Base-by-base conservation (phyloP, 2,113 vertebrate species). In the Peromyscus maniculatus region DNA sequence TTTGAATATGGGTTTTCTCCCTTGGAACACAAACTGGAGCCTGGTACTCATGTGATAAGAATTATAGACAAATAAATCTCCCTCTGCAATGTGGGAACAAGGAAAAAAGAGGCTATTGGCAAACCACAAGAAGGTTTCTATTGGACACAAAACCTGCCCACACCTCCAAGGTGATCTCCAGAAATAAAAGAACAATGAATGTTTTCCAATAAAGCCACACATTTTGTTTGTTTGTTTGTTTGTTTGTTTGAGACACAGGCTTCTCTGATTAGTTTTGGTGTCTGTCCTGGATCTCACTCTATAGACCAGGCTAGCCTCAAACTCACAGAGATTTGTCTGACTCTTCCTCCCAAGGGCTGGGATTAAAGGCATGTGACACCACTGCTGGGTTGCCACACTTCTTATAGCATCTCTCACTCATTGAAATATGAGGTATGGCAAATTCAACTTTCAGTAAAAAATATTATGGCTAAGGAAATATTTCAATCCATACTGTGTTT, bases 371-470 rank as follows among this genome's bases (percentile, higher is more conserved):
- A 8, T 52, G 9, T 52, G 52, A 1, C 52, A 52, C 52, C 52
- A 52, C 8, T 52, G 52, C 52, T 1, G 0, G 10, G 52, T 8
- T 52, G 7, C 3, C 12, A 84, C 12, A 59, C 33, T 84, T 86
- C 1, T 59, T 69, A 71, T 16, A 39, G 49, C 5, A 78, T 3
- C 8, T 39, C 15, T 46, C 55, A 96, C 2, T 80, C 10, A 39
- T 7, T 75, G n/a, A 67, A 13, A 28, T 5, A 67, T n/a, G 43
- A n/a, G 72, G 3, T 82, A 24, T 93, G 12, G 16, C 36, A 91
- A 67, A 75, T 33, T 74, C 1, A 17, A 3, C 74, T 92, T 94
- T 94, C 13, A 84, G 75, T 57, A 91, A 95, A 93, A 24, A 79
- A 33, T 31, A 55, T 7, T 52, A 17, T 49, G 3, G 3, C 31